A percentile compares a stretch with the other conserved stretches of the same genome.
phyloP scores from a whole-genome alignment of 2,113 vertebrate species.

The Vidua macroura region DNA sequence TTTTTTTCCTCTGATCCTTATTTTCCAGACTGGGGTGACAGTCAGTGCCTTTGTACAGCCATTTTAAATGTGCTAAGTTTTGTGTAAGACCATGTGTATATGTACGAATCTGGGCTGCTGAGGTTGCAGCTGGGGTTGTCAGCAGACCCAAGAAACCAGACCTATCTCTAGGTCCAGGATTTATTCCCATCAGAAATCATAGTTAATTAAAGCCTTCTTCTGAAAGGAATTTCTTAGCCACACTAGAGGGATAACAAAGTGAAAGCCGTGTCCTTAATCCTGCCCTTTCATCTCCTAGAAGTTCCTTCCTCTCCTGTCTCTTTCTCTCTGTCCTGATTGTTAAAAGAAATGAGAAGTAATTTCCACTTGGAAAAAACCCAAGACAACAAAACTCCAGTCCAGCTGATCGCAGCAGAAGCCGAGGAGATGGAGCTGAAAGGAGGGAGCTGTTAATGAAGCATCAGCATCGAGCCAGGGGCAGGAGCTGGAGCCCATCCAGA shows the following conservation, averaged over 20 bases:
- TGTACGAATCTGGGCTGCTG: not conserved
- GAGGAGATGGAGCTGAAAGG: not conserved
- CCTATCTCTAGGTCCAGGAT: not conserved
- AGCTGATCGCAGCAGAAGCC: conserved; percentile 19
- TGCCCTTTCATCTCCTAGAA: conserved; percentile 51
- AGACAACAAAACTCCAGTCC: conserved; percentile 32
- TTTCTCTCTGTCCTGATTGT: conserved; percentile 20
- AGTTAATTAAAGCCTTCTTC: conserved; percentile 54
- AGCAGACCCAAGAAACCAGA: not conserved
- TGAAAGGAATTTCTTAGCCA: conserved; percentile 51
- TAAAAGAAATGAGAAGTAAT: conserved; percentile 61
- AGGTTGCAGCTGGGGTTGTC: not conserved
- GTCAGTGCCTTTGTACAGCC: not conserved
- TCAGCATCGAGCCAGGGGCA: conserved; percentile 30
- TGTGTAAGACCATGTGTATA: not conserved
- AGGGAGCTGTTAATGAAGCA: conserved; percentile 45
- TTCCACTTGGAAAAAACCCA: conserved; percentile 58
- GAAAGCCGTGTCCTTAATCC: conserved; percentile 30
- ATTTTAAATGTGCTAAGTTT: not conserved
- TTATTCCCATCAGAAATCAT: not conserved
- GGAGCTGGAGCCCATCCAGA: conserved; percentile 35
- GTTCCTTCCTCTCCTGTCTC: conserved; percentile 25
- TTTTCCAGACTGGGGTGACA: not conserved
- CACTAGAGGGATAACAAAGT: conserved; percentile 25
- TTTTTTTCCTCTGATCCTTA: not conserved